Base-by-base conservation (phyloP, 2,797 vertebrate species). In the Kryptopterus vitreolus region DNA sequence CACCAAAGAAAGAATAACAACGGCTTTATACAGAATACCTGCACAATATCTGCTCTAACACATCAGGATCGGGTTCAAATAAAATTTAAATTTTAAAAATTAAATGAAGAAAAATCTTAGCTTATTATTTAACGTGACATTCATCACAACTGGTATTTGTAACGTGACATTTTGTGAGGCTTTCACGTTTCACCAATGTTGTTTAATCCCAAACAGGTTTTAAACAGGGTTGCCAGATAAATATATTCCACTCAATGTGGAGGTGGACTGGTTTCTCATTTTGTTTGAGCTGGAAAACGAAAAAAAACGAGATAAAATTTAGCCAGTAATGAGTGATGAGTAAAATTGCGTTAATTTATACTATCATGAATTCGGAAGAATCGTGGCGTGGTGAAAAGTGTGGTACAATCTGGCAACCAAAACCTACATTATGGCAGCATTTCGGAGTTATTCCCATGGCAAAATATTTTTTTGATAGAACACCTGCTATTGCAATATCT, bases 1-100 rank as follows among this genome's bases (percentile, higher is more conserved):
- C 94, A 96, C 95, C 92, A 94, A 92, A 87, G 93, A 91, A 89
- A 90, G 94, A 94, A 97, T 94, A 96, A 90, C 90, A 92, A 93
- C 91, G 90, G 89, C 65, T 84, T 90, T 92, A 89, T 88, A 93
- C 90, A 90, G 87, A 92, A 87, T 87, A 26, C 87, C 91, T 88
- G 88, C 91, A 92, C 92, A 90, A 91, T 87, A 89, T 91, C 88
- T 91, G 88, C 87, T 90, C 87, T 91, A 89, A 91, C 89, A 90
- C 89, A 90, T 85, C 82, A 88, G 86, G 83, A 86, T 85, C 87
- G 89, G 75, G 75, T 43, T 63, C 53, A 86, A 87, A 87, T 84
- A 13, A 26, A 38, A 38, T 57, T 6, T 24, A 57, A 53, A 16
- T 43, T 3, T 22, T 52, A 16, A 16, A 75, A 57, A 66, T 43